Percentiles rank a stretch among this genome's conserved stretches.
These are phyloP conservation scores for Pyrrhia umbra DNA, from an alignment of 2,888 invertebrate species.

Conservation along the genomic window DNA sequence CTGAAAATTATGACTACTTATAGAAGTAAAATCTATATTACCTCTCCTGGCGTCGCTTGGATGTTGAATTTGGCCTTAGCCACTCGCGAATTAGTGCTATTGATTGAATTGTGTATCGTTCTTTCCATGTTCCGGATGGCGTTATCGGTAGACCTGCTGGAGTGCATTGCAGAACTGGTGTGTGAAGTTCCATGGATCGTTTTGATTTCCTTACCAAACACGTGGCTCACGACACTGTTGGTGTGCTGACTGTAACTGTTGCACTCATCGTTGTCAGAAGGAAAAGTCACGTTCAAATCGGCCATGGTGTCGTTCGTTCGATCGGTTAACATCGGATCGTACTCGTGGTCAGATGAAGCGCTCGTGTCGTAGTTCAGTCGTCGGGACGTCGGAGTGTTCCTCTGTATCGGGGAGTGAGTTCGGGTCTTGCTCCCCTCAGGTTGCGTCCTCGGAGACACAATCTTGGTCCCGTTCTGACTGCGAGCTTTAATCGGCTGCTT, in stretches of 20 bases:
- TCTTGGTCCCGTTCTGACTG: conserved; percentile 59
- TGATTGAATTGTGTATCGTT: conserved; percentile 71
- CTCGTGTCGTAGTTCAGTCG: conserved; percentile 81
- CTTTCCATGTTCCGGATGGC: conserved; percentile 72
- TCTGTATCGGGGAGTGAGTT: conserved; percentile 73
- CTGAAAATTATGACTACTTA: neutral
- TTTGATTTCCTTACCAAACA: conserved; percentile 59
- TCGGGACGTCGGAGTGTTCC: conserved; percentile 69
- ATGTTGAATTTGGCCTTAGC: conserved; percentile 31
- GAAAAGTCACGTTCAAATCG: conserved; percentile 85
- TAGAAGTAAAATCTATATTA: conserved; percentile 58
- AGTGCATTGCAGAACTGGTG: conserved; percentile 45
- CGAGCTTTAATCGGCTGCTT: conserved; percentile 63
- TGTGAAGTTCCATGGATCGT: conserved; percentile 57
- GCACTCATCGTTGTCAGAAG: conserved; percentile 79
- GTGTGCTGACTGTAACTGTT: conserved; percentile 33
- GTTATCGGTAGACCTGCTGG: conserved; percentile 66
- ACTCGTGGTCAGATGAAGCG: conserved; percentile 77
- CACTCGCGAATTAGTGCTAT: conserved; percentile 49
- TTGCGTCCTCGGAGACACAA: conserved; percentile 57
- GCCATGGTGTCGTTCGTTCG: conserved; percentile 88
- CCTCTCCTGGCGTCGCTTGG: conserved; percentile 74
- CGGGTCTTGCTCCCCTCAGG: conserved; percentile 71
- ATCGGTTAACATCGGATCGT: conserved; percentile 81
- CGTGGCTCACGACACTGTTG: conserved; percentile 47